These are phyloP conservation scores for Aspidapion aeneum DNA, from an alignment of 2,888 invertebrate genomes.

Conservation along the genomic window DNA sequence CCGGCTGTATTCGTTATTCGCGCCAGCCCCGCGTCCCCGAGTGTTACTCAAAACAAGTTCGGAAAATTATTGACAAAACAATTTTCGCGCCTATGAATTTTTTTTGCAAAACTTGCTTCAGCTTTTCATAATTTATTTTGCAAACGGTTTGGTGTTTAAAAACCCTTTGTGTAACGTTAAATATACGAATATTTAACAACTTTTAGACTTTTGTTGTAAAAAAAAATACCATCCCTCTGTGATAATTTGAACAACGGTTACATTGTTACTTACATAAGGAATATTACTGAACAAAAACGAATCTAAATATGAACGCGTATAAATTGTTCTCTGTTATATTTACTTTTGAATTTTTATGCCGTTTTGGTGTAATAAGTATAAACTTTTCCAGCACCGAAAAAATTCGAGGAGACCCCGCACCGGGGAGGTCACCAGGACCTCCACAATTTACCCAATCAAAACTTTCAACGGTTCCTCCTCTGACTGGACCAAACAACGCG, in stretches of 20 bases:
- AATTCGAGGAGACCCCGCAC: background rate
- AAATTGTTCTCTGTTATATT: background rate
- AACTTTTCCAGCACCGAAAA: background rate
- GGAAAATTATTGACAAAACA: slow-evolving; percentile 15
- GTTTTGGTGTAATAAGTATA: background rate
- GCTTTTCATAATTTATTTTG: slow-evolving; percentile 12
- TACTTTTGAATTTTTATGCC: background rate
- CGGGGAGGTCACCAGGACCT: background rate
- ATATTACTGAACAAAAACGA: background rate
- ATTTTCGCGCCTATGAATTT: slow-evolving; percentile 15
- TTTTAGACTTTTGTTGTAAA: background rate
- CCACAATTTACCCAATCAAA: background rate
- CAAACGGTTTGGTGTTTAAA: background rate
- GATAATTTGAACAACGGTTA: background rate
- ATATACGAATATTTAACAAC: background rate
- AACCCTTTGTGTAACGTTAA: background rate
- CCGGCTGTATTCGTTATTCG: slow-evolving; percentile 33
- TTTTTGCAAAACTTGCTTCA: slow-evolving; percentile 7
- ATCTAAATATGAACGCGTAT: background rate
- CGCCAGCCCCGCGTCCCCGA: slow-evolving; percentile 27
- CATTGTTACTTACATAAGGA: background rate
- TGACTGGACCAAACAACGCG: background rate
- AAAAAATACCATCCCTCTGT: background rate
- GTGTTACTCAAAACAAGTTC: background rate
- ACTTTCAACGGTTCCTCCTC: background rate